Evolutionary conservation across 2,888 invertebrate species (phyloP).

Genomic region (Drosophila falleni): DNA sequence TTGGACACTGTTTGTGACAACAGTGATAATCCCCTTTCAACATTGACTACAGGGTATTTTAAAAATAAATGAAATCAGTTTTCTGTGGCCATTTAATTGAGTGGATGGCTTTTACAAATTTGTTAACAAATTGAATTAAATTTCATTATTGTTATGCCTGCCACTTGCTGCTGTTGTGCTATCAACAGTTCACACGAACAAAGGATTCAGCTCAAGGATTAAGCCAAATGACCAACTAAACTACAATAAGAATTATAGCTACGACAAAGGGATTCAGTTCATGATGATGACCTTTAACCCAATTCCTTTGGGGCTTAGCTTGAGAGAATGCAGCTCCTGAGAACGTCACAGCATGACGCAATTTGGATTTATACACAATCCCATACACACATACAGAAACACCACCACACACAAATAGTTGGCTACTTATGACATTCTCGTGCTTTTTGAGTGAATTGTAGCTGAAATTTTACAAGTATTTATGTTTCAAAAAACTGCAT

Average conservation of each 20-base stretch:
- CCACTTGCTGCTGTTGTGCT: conserved; percentile 31
- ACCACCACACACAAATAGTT: conserved; percentile 3
- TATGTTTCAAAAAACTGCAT: not conserved
- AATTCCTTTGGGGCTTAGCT: conserved; percentile 36
- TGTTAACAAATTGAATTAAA: conserved; percentile 69
- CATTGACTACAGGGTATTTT: conserved; percentile 5
- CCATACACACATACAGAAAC: conserved; percentile 8
- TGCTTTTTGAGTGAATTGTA: conserved; percentile 50
- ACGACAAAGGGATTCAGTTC: conserved; percentile 2
- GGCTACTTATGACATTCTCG: conserved; percentile 26
- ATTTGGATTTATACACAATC: conserved; percentile 37
- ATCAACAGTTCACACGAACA: conserved; percentile 63
- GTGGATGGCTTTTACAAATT: conserved; percentile 52
- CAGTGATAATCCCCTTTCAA: not conserved
- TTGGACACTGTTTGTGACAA: not conserved
- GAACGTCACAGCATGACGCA: conserved; percentile 54
- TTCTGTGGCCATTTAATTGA: conserved; percentile 67
- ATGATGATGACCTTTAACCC: conserved; percentile 50
- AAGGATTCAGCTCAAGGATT: conserved; percentile 18
- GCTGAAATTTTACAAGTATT: conserved; percentile 36
- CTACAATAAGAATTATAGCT: conserved; percentile 12
- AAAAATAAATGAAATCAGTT: conserved; percentile 34
- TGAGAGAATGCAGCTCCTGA: conserved; percentile 15
- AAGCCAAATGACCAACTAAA: conserved; percentile 41
- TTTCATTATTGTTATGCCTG: conserved; percentile 42